These are phyloP conservation scores for Heterodera filipjevi DNA, from an alignment of 2,888 invertebrate species.

Conservation along the genomic window DNA sequence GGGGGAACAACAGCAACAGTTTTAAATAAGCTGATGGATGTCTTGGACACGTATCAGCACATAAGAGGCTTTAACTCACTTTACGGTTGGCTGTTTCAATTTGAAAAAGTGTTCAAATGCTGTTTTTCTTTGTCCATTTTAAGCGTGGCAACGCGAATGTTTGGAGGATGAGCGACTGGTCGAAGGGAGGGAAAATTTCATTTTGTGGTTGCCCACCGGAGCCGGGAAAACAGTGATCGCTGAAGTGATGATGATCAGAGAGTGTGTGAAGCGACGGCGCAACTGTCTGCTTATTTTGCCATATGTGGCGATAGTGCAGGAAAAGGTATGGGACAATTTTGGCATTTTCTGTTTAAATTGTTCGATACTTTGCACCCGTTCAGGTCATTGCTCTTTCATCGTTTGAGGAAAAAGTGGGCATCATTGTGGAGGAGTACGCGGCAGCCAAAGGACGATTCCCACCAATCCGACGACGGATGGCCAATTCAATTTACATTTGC, in stretches of 20 bases:
- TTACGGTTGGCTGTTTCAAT: conserved; percentile 23
- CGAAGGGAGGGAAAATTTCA: conserved; percentile 76
- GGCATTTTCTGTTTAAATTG: neutral
- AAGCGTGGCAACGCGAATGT: conserved; percentile 94
- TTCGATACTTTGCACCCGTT: neutral
- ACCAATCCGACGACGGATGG: conserved; percentile 78
- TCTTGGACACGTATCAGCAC: conserved; percentile 12
- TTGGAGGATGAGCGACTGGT: conserved; percentile 78
- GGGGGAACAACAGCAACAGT: too few species aligned
- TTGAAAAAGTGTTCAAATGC: too few species aligned
- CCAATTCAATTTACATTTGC: conserved; percentile 81
- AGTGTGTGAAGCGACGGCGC: conserved; percentile 79
- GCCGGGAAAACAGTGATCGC: conserved; percentile 91
- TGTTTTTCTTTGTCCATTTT: conserved; percentile 10
- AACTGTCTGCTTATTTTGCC: conserved; percentile 89
- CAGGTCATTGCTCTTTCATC: conserved; percentile 82
- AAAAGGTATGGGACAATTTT: conserved; percentile 78
- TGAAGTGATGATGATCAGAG: conserved; percentile 86
- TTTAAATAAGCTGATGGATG: too few species aligned
- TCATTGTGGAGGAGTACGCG: conserved; percentile 92
- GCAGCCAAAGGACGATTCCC: conserved; percentile 83
- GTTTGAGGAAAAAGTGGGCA: conserved; percentile 84
- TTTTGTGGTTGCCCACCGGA: conserved; percentile 91
- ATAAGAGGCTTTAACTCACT: conserved; percentile 9
- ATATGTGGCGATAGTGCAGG: conserved; percentile 93